phyloP scores from a whole-genome alignment of 1,140 invertebrate species.

The Drosophila arawakana region DNA sequence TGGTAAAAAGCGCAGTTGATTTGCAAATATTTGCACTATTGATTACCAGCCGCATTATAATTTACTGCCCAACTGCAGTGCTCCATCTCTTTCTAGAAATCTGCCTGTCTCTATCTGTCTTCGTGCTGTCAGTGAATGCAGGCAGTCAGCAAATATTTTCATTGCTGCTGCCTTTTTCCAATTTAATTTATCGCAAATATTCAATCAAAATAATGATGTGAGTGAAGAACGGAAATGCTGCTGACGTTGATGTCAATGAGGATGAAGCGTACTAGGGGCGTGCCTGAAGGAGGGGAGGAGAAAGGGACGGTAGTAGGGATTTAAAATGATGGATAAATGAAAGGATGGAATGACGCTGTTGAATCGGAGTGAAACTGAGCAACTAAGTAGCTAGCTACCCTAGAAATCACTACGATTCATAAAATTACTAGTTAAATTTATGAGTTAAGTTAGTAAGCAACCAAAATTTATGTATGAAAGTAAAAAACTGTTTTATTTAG shows the following conservation, averaged over 20 bases:
- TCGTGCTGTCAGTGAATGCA: slow-evolving; percentile 14
- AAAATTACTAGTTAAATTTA: not conserved
- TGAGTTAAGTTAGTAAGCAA: not conserved
- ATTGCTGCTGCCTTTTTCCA: slow-evolving; percentile 61
- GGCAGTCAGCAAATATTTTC: slow-evolving; percentile 54
- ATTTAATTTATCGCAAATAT: slow-evolving; percentile 84
- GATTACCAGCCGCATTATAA: slow-evolving; percentile 72
- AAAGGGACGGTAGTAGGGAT: not conserved
- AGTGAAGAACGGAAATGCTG: slow-evolving; percentile 60
- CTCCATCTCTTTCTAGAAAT: not conserved
- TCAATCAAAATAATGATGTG: slow-evolving; percentile 82
- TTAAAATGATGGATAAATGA: slow-evolving; percentile 15
- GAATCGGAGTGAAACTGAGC: not conserved
- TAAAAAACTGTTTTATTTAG: not conserved
- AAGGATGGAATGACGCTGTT: slow-evolving; percentile 11
- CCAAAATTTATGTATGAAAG: not conserved
- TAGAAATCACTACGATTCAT: not conserved
- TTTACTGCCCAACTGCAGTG: slow-evolving; percentile 32
- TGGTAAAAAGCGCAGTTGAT: slow-evolving; percentile 61
- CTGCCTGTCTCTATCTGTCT: not conserved
- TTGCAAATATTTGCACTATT: slow-evolving; percentile 77
- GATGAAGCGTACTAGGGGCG: slow-evolving; percentile 24
- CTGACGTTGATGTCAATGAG: slow-evolving; percentile 26
- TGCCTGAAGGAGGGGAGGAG: not conserved
- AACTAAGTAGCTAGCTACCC: not conserved